Evolutionary conservation across 2,888 invertebrate genomes (phyloP).

Genomic region (Ennomos fuscantarius): DNA sequence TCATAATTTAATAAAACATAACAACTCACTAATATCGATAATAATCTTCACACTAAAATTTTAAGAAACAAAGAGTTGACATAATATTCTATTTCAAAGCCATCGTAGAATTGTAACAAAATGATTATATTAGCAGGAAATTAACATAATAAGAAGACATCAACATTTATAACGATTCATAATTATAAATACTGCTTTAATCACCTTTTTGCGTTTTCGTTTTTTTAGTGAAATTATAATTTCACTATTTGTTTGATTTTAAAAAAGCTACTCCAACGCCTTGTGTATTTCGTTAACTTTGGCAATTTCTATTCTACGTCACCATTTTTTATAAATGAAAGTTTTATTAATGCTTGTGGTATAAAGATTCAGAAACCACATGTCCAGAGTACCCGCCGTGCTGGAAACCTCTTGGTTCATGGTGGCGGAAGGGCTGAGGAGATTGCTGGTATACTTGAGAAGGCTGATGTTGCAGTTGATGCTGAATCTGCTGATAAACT

Average conservation of each 20-base stretch:
- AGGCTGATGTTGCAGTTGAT: constrained; percentile 11
- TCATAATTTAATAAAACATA: too few relatives aligned
- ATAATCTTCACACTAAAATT: too few relatives aligned
- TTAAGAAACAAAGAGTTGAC: too few relatives aligned
- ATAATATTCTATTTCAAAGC: too few relatives aligned
- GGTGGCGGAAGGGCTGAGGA: constrained; percentile 9
- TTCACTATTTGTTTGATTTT: background rate
- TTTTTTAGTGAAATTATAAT: too few relatives aligned
- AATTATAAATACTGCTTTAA: too few relatives aligned
- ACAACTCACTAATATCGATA: too few relatives aligned
- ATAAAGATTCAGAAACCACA: constrained; percentile 6
- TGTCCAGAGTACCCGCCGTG: constrained; percentile 12
- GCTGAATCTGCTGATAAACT: constrained; percentile 12
- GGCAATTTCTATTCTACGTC: constrained; percentile 1
- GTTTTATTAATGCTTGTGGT: constrained; percentile 19
- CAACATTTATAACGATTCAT: background rate
- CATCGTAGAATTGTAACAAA: too few relatives aligned
- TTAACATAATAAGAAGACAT: background rate
- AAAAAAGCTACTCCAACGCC: background rate
- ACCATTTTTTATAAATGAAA: too few relatives aligned
- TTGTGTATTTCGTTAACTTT: constrained; percentile 13
- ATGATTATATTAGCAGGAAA: too few relatives aligned
- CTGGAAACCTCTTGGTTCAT: constrained; percentile 14
- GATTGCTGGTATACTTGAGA: constrained; percentile 16
- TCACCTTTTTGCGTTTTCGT: too few relatives aligned